Base-by-base conservation (phyloP, 2,113 vertebrate genomes). In the Burhinus bistriatus region DNA sequence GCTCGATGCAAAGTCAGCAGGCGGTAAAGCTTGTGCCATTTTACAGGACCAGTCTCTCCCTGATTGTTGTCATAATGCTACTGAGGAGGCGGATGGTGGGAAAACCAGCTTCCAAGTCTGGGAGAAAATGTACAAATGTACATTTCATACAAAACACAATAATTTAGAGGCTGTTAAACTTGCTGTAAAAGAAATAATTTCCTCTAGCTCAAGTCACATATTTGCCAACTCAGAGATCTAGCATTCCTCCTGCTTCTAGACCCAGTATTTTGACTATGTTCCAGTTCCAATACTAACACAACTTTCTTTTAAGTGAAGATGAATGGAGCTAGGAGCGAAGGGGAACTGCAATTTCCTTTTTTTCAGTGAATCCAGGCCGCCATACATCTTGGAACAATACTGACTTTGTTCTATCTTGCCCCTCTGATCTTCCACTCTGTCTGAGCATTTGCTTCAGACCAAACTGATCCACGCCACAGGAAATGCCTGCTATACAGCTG, bases 261-360 rank as follows among this genome's bases (percentile, higher is more conserved):
- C 58, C 49, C 55, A 38, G 10, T 54, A 49, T 61, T 90, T 85
- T 72, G 21, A 83, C 44, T 32, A 21, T 15, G 15, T 66, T 93
- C 45, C 54, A 47, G 29, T 58, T 95, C 59, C 55, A 92, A 34
- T 65, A 38, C 15, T 47, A 62, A 81, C 32, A 83, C 3, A 83
- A 70, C 9, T 62, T 80, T 34, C 45, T 93, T 93, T 83, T 51
- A 85, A 70, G 87, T 54, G 70, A 88, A 90, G 71, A 83, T 73
- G 40, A 94, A 88, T 45, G 36, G 49, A 88, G 9, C 8, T 69
- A 80, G n/a, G n/a, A 84, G 23, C 69, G 52, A 77, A 79, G 13
- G n/a, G 15, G 40, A 83, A 75, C 18, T 44, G 40, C 17, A 75
- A 16, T 71, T 73, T 93, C 22, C 32, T 12, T 72, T 88, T 88